Base-by-base conservation (phyloP, 2,888 invertebrate species). In the Dicyrtomina minuta region DNA sequence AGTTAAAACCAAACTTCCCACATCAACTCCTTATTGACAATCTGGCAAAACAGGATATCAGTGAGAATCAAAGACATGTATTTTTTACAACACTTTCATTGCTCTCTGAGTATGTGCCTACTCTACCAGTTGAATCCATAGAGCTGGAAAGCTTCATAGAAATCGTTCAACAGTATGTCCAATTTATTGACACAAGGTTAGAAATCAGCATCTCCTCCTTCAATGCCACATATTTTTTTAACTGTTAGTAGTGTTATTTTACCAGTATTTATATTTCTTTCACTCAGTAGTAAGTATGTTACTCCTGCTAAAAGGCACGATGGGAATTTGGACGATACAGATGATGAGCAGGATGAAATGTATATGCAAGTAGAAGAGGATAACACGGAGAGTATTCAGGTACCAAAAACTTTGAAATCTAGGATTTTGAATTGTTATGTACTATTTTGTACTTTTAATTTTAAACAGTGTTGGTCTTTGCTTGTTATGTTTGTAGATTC, bases 351-450 rank as follows among this genome's bases (percentile, higher is more conserved):
- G 24, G 62, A 51, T 4, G 66, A 58, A 27, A 58, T 58, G 20
- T 24, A 41, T 27, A 68, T 68, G 68, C 61, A 62, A 55, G 46
- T 62, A 3, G 68, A 68, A n/a, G 49, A 61, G 26, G 61, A 61
- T 22, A 20, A 44, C 8, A 17, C 53, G 10, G 66, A 66, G 39
- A 53, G 55, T 39, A 27, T 58, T 41, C 39, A 58, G 20, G 58
- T 58, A 58, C 17, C 6, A 51, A 13, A n/a, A 15, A 17, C 46
- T 62, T 56, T 13, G 12, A 27, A 22, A 6, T 56, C 10, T 56
- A 10, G 10, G 6, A 12, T 13, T 53, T 53, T 20, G 53, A 53
- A 17, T 13, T 8, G 8, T 53, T 17, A 53, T 15, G 12, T 17
- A 8, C 53, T 53, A 12, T n/a, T n/a, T n/a, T n/a, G n/a, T n/a